Base-by-base conservation (phyloP, 1,140 invertebrate genomes). In the Melitaea cinxia region DNA sequence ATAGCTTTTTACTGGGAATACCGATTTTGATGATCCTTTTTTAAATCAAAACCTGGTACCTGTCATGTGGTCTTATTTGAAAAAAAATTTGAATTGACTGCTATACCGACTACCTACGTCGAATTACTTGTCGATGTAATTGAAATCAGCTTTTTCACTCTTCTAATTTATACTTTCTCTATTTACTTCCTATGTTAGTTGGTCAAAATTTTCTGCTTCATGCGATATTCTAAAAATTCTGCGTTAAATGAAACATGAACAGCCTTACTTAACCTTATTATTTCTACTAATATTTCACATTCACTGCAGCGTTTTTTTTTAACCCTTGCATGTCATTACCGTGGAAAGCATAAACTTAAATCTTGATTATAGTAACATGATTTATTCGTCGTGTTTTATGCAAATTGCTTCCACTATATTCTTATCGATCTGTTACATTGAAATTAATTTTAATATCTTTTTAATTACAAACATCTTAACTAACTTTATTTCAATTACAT, bases 321-420 rank as follows among this genome's bases (percentile, higher is more conserved):
- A 37, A 17, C 56, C 45, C 47, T 50, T 65, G 62, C 62, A 65
- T 65, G 62, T 65, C 53, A 65, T 65, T 65, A 65, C 28, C 45
- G 62, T 57, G 39, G 57, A 65, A 65, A 50, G 54, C 54, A 65
- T 65, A 57, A 65, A 65, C 62, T 57, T 52, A 24, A 57, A 65
- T 65, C 62, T 57, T 50, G 62, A 65, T 65, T 65, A 50, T 57
- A 60, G 58, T 24, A 65, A 65, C 62, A 65, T 65, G 47, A 57
- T 65, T 65, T 65, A 65, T 65, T 54, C 42, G 47, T 30, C 54
- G 62, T 65, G 62, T 65, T 65, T 65, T 65, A 65, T 65, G 62
- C 62, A 57, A 65, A 65, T 65, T 17, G 19, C 58, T 28, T 55
- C 30, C 23, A 39, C 54, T 52, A 21, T 57, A 52, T 65, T 65